These are phyloP conservation scores for Brachionus sp. DNA, from an alignment of 1,140 invertebrate genomes.

Conservation along the genomic window DNA sequence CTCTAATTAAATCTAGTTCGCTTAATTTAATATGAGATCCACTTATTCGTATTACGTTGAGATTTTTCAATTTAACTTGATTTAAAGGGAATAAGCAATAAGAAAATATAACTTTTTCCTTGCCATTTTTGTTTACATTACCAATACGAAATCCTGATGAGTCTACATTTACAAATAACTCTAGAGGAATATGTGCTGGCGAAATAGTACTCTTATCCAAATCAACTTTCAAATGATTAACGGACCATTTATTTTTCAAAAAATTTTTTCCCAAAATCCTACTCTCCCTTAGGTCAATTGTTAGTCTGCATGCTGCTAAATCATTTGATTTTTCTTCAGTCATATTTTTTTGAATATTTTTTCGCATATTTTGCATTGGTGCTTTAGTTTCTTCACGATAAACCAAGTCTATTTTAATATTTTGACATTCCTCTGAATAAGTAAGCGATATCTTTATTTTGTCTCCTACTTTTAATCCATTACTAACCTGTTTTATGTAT, in stretches of 20 bases:
- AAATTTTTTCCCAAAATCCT: not conserved
- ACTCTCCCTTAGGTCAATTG: not conserved
- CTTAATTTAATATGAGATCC: not conserved
- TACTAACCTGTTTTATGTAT: slow-evolving; percentile 11
- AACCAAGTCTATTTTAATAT: slow-evolving; percentile 46
- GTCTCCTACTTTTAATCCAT: slow-evolving; percentile 46
- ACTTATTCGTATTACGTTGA: slow-evolving; percentile 12
- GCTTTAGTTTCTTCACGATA: slow-evolving; percentile 47
- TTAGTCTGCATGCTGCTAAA: not conserved
- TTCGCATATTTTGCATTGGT: slow-evolving; percentile 43
- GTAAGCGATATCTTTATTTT: not conserved
- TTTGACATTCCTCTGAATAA: slow-evolving; percentile 6
- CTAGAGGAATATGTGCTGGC: not conserved
- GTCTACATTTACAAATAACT: not conserved
- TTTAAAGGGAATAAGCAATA: not conserved
- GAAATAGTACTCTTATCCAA: not conserved
- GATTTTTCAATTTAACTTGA: not conserved
- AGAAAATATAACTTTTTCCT: not conserved
- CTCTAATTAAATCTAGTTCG: not conserved
- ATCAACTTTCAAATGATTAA: not conserved
- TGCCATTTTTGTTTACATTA: not conserved
- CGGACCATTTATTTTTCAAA: not conserved
- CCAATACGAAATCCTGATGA: not conserved
- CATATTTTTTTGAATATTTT: slow-evolving; percentile 31
- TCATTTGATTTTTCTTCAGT: slow-evolving; percentile 50